These are phyloP conservation scores for Rhimphoctona megacephalus DNA, from an alignment of 2,888 invertebrate species.

Conservation along the genomic window DNA sequence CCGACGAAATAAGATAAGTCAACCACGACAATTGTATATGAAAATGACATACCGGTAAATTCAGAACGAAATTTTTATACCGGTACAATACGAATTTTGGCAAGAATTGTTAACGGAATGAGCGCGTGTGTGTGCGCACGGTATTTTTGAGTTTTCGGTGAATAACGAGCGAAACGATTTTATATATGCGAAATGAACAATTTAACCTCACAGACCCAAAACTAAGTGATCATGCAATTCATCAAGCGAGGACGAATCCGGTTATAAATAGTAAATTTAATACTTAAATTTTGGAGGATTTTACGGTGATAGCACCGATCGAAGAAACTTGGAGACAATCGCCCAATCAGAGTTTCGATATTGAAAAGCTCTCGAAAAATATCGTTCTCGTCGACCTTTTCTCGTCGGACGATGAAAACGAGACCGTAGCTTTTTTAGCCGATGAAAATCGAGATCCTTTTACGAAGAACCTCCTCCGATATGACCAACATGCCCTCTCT, in stretches of 20 bases:
- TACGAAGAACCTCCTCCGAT: slow-evolving; percentile 32
- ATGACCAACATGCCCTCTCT: slow-evolving; percentile 58
- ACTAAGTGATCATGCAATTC: not conserved
- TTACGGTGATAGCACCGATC: slow-evolving; percentile 55
- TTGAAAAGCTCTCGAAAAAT: slow-evolving; percentile 53
- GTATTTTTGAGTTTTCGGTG: too few species aligned
- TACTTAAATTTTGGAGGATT: slow-evolving; percentile 34
- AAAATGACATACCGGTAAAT: too few species aligned
- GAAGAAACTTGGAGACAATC: slow-evolving; percentile 6
- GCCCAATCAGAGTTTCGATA: slow-evolving; percentile 20
- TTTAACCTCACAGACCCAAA: too few species aligned
- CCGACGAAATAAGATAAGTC: too few species aligned
- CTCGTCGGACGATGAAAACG: slow-evolving; percentile 88
- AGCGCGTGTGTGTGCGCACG: too few species aligned
- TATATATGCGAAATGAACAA: too few species aligned
- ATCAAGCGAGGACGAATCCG: not conserved
- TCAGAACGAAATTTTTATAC: too few species aligned
- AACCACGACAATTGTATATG: too few species aligned
- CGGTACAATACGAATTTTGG: too few species aligned
- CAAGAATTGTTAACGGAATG: too few species aligned
- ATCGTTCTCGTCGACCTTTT: slow-evolving; percentile 87
- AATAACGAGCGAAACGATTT: too few species aligned
- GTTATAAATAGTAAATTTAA: not conserved
- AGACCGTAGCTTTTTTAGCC: slow-evolving; percentile 62
- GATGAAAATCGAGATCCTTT: slow-evolving; percentile 79